phyloP scores from a whole-genome alignment of 2,888 invertebrate species.

The Amiota communis region DNA sequence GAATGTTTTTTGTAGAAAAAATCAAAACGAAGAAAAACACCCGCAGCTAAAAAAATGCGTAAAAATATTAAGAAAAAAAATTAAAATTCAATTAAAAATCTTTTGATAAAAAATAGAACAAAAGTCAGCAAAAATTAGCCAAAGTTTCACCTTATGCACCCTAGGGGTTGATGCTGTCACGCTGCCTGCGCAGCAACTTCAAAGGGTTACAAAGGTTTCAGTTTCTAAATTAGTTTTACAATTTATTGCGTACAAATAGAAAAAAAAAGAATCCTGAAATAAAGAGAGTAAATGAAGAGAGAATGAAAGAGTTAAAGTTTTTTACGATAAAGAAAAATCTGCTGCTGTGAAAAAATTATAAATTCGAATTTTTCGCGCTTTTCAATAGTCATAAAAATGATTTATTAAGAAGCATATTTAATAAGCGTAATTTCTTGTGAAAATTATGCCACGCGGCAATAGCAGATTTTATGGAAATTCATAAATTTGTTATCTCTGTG shows the following conservation, averaged over 20 bases:
- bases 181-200: constrained; percentile 34
- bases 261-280: constrained; percentile 8
- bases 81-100: constrained; percentile 66
- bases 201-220: constrained; percentile 46
- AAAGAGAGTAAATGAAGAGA: constrained; percentile 23
- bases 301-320: constrained; percentile 15
- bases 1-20: constrained; percentile 34
- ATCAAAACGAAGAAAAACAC: constrained; percentile 12
- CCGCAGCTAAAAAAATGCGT: constrained; percentile 24
- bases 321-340: neutral
- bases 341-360: constrained; percentile 26
- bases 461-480: constrained; percentile 7
- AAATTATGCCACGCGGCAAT: constrained; percentile 41
- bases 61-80: constrained; percentile 41
- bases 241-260: constrained; percentile 59
- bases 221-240: constrained; percentile 68
- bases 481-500: too few relatives aligned
- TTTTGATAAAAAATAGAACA: constrained; percentile 57
- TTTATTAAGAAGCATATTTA: constrained; percentile 65
- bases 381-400: constrained; percentile 69
- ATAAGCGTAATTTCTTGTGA: constrained; percentile 58
- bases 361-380: constrained; percentile 53
- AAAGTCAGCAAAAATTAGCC: constrained; percentile 58
- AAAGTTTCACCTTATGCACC: constrained; percentile 23
- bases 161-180: constrained; percentile 41